Evolutionary conservation across 2,113 vertebrate species (phyloP).

Genomic region (Asarcornis scutulata): DNA sequence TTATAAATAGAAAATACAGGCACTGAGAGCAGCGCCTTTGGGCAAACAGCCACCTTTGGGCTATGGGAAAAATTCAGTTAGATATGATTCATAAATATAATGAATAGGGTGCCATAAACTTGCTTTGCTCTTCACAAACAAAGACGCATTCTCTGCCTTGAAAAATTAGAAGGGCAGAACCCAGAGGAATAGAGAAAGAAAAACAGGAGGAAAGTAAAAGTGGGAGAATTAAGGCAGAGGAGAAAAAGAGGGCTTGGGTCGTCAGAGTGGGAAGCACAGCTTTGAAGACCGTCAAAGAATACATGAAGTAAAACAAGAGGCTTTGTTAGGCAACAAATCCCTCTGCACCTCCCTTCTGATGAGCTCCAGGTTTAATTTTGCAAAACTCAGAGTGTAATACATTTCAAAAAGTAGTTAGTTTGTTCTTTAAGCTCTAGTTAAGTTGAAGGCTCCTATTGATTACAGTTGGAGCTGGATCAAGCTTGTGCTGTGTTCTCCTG

Average conservation of each 20-base stretch:
- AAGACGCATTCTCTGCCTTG: conserved; percentile 16
- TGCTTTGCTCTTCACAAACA: conserved; percentile 1
- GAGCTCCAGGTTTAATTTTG: neutral
- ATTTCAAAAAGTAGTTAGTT: conserved; percentile 1
- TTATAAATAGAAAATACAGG: conserved; percentile 55
- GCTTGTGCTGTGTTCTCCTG: conserved; percentile 33
- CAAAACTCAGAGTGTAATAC: neutral
- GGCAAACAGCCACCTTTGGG: conserved; percentile 43
- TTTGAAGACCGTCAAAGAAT: neutral
- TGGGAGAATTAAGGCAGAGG: neutral
- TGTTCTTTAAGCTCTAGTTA: neutral
- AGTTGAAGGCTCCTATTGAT: conserved; percentile 47
- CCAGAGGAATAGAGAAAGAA: neutral
- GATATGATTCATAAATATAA: conserved; percentile 51
- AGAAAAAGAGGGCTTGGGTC: neutral
- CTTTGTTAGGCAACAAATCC: neutral
- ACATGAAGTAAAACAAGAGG: neutral
- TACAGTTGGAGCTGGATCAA: conserved; percentile 49
- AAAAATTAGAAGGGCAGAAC: conserved; percentile 22
- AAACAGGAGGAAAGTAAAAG: neutral
- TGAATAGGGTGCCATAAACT: conserved; percentile 35
- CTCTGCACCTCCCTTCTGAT: neutral
- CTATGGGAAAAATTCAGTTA: conserved; percentile 46
- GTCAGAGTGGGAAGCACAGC: neutral
- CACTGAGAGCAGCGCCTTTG: conserved; percentile 4